phyloP scores from a whole-genome alignment of 92 coral and sea anemone species.

The Plumapathes pennacea region DNA sequence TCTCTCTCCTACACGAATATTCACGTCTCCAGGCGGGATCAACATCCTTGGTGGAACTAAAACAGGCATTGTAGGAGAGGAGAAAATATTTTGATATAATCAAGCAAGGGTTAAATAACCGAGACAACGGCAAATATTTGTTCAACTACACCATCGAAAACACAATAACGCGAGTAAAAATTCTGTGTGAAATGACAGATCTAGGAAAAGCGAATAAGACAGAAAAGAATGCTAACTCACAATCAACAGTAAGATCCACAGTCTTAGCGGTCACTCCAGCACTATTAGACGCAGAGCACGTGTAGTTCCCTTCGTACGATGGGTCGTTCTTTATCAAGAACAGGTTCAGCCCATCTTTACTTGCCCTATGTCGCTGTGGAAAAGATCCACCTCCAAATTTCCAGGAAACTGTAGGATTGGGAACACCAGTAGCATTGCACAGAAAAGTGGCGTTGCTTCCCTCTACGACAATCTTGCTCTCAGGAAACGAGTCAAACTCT shows the following conservation, averaged over 20 bases:
- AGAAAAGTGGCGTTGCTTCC: slow-evolving; percentile 11
- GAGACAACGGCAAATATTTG: too few species aligned
- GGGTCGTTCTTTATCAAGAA: slow-evolving; percentile 8
- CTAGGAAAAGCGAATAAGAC: too few species aligned
- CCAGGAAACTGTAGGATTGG: slow-evolving; percentile 36
- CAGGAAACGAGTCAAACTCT: slow-evolving; percentile 11
- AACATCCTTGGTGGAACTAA: not conserved
- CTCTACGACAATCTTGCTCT: not conserved
- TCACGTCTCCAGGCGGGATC: not conserved
- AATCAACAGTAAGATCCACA: slow-evolving; percentile 31
- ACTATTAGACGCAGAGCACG: slow-evolving; percentile 30
- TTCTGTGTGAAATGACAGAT: too few species aligned
- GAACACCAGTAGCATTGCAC: slow-evolving; percentile 48
- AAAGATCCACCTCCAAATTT: slow-evolving; percentile 17
- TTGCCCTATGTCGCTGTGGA: slow-evolving; percentile 5
- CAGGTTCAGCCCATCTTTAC: not conserved
- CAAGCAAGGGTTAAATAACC: too few species aligned
- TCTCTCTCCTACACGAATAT: not conserved
- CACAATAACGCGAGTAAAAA: too few species aligned
- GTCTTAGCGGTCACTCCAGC: slow-evolving; percentile 22
- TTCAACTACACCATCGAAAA: too few species aligned
- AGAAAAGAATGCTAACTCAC: too few species aligned
- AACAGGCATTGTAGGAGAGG: not conserved
- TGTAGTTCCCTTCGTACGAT: slow-evolving; percentile 24
- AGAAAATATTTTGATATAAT: too few species aligned